A percentile compares a stretch with the other conserved stretches of the same genome.
Evolutionary conservation across 2,888 invertebrate species (phyloP).

Genomic region (Polyploca ridens): DNA sequence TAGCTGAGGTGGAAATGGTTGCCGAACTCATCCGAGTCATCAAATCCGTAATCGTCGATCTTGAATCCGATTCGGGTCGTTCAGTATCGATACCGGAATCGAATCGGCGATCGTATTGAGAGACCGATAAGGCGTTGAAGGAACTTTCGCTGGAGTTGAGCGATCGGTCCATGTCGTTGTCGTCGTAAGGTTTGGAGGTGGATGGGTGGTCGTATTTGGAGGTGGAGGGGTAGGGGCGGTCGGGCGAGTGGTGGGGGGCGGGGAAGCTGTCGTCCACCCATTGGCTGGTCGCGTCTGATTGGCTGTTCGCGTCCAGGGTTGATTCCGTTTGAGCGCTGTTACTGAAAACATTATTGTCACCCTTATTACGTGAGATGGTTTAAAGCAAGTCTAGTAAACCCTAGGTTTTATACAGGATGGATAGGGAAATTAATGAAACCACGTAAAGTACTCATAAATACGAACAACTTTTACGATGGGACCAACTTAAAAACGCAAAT

Average conservation of each 20-base stretch:
- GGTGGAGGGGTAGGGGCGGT: slow-evolving; percentile 57
- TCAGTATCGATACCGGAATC: slow-evolving; percentile 67
- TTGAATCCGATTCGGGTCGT: slow-evolving; percentile 56
- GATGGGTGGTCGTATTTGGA: slow-evolving; percentile 68
- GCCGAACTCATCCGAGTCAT: slow-evolving; percentile 76
- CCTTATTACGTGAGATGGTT: too few relatives aligned
- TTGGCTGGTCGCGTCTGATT: slow-evolving; percentile 78
- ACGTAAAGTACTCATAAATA: too few relatives aligned
- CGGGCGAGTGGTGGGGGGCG: slow-evolving; percentile 62
- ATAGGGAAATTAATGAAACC: too few relatives aligned
- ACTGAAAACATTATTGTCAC: slow-evolving; percentile 29
- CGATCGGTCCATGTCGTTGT: slow-evolving; percentile 74
- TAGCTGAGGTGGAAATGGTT: slow-evolving; percentile 67
- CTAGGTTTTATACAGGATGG: too few relatives aligned
- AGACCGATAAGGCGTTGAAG: slow-evolving; percentile 70
- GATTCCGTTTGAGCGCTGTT: slow-evolving; percentile 63
- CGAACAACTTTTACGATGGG: too few relatives aligned
- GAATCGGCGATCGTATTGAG: slow-evolving; percentile 68
- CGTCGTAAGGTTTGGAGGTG: slow-evolving; percentile 71
- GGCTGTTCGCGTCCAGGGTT: slow-evolving; percentile 65
- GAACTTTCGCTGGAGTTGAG: slow-evolving; percentile 76
- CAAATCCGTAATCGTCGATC: slow-evolving; percentile 70
- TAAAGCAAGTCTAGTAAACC: too few relatives aligned
- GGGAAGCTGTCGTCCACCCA: slow-evolving; percentile 83
- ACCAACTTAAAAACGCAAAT: too few relatives aligned